Evolutionary conservation across 64 coral and sea anemone species (phyloP), one percentile per base, ranked within the genome.

Genomic region (Hydrozoanthus tunicans): DNA sequence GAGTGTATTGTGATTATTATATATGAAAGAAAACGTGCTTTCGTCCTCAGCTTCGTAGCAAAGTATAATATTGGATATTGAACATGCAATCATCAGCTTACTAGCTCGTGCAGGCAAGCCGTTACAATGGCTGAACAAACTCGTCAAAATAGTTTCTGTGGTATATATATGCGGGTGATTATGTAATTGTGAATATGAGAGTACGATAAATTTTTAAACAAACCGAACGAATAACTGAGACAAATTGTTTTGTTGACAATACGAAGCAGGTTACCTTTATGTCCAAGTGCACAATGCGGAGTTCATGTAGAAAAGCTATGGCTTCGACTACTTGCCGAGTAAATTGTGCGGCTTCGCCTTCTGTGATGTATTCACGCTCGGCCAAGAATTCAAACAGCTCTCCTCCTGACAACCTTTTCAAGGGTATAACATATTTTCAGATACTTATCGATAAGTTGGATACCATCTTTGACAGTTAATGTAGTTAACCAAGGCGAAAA

Each of bases 371-470:
- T 9, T 98, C 96, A 71, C 95, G 91, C 25, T 95, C 94, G 6
- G 77, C 75, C 43, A 98, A 64, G 64, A 95, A 98, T 82, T 98
- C 96, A 70, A 98, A 98, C 5, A 98, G 64, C 68, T 98, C 96
- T 32, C 96, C 96, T 43, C 96, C 96, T 6, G 88, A 93, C 72
- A 98, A 88, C 88, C 96, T 98, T 83, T 82, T 5, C 57, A 76
- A 71, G 27, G 52, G 62, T 13, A 79, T 25, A 73, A 13, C 53
- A 25, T 66, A 64, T 80, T 57, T 24, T 66, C 13, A 53, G 52
- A 23, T 8, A 43, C 62, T n/a, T 89, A 59, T 15, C 52, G 12
- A 89, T 6, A 6, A 27, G 9, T 15, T 26, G 43, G 9, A 62
- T 51, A 52, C 12, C 6, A 89, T 6, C 7, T 17, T 57, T 89